These are phyloP conservation scores for Halcyon smyrnensis DNA, from an alignment of 2,797 vertebrate genomes.

Conservation along the genomic window DNA sequence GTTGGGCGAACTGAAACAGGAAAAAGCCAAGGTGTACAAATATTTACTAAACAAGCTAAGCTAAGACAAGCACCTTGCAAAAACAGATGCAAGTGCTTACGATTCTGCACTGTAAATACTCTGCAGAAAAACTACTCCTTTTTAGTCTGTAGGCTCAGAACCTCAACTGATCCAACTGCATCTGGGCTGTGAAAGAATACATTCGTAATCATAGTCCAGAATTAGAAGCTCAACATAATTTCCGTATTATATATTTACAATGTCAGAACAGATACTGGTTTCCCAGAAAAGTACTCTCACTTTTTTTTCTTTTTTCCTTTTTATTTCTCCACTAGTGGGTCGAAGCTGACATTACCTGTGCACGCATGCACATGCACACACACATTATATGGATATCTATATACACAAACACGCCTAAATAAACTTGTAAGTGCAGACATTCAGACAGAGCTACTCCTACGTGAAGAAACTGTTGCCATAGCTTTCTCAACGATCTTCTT, in stretches of 20 bases:
- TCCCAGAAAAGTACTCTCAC: background rate
- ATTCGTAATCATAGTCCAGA: background rate
- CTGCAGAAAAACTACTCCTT: background rate
- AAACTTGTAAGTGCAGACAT: background rate
- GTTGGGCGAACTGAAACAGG: background rate
- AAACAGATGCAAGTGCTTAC: background rate
- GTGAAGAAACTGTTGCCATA: background rate
- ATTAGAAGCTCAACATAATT: background rate
- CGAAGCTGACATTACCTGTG: background rate
- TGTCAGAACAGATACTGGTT: background rate
- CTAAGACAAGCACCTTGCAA: background rate
- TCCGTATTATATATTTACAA: fast-evolving
- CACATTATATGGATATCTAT: background rate
- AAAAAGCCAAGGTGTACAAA: background rate
- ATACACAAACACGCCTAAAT: background rate
- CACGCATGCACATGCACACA: fast-evolving
- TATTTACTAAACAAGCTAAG: background rate
- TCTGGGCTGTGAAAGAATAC: background rate
- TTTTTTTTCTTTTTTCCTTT: background rate
- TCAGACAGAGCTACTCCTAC: background rate
- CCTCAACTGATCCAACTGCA: background rate
- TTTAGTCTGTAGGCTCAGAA: background rate
- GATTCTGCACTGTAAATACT: background rate
- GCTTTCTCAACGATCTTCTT: background rate
- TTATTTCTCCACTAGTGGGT: background rate